Evolutionary conservation across 2,113 vertebrate species (phyloP).

Genomic region (Cynopterus brachyotis): DNA sequence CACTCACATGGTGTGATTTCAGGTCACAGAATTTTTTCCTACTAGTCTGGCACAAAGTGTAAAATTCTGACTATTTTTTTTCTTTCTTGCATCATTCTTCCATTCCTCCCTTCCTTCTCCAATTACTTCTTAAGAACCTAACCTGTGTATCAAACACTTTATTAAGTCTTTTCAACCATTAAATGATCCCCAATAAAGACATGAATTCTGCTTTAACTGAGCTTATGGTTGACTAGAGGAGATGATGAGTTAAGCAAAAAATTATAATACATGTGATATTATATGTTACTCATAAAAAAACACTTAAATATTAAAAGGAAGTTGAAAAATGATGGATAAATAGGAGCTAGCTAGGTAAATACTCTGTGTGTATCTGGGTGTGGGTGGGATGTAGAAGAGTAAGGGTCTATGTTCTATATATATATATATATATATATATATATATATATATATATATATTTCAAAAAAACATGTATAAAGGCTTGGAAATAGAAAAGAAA

Average conservation of each 20-base stretch:
- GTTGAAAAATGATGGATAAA: not conserved
- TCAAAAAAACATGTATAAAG: not conserved
- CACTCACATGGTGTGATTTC: not conserved
- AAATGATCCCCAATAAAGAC: not conserved
- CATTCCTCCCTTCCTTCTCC: not conserved
- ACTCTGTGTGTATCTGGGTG: not conserved
- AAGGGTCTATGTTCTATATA: not conserved
- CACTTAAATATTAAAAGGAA: not conserved
- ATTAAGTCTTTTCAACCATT: not conserved
- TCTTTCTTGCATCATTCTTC: not conserved
- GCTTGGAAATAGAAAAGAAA: not conserved
- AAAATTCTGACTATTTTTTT: not conserved
- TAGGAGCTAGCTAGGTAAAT: not conserved
- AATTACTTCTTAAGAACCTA: not conserved
- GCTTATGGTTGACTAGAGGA: not conserved
- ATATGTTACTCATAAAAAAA: not conserved
- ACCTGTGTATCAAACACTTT: not conserved
- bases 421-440: too few relatives aligned
- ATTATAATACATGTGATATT: not conserved
- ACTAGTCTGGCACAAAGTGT: not conserved
- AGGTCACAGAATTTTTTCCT: not conserved
- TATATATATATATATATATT: too few relatives aligned
- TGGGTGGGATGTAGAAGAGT: too few relatives aligned
- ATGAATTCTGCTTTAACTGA: not conserved
- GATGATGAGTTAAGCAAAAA: not conserved